Percentiles rank a stretch among this genome's conserved stretches.
Evolutionary conservation across 2,888 invertebrate species (phyloP).

Genomic region (Euproctis similis): DNA sequence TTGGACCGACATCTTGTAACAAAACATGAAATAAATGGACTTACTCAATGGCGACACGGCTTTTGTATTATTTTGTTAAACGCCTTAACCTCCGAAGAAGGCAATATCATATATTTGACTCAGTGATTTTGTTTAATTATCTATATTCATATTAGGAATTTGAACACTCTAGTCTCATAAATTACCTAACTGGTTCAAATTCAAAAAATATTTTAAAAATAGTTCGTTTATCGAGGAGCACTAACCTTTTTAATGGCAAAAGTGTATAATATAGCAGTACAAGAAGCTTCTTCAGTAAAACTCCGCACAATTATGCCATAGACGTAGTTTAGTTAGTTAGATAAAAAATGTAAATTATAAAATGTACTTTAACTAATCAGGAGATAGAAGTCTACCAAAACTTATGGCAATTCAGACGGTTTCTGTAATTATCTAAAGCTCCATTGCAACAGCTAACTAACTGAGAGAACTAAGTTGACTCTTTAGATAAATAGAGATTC

Average conservation of each 20-base stretch:
- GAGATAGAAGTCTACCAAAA: no score
- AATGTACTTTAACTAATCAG: no score
- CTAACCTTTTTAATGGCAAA: background rate
- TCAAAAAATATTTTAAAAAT: background rate
- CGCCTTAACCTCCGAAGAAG: no score
- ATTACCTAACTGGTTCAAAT: background rate
- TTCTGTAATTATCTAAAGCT: conserved; percentile 16
- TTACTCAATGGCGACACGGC: conserved; percentile 36
- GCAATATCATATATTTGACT: no score
- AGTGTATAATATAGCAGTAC: background rate
- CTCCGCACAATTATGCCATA: no score
- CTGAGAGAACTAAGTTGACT: conserved; percentile 35
- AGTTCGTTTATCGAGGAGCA: no score
- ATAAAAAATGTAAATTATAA: no score
- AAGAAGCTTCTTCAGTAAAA: no score
- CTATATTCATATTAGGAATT: no score
- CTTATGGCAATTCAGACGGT: conserved; percentile 13
- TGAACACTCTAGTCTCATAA: background rate
- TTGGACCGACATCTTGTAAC: conserved; percentile 44
- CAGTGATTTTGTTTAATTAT: no score
- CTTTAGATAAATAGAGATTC: conserved; percentile 47
- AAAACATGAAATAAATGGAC: conserved; percentile 54
- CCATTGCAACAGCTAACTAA: conserved; percentile 26
- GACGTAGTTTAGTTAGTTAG: no score
- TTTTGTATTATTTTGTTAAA: no score